A percentile compares a stretch with the other conserved stretches of the same genome.
Evolutionary conservation across 2,888 invertebrate genomes (phyloP).

Genomic region (Nemurella pictetii): DNA sequence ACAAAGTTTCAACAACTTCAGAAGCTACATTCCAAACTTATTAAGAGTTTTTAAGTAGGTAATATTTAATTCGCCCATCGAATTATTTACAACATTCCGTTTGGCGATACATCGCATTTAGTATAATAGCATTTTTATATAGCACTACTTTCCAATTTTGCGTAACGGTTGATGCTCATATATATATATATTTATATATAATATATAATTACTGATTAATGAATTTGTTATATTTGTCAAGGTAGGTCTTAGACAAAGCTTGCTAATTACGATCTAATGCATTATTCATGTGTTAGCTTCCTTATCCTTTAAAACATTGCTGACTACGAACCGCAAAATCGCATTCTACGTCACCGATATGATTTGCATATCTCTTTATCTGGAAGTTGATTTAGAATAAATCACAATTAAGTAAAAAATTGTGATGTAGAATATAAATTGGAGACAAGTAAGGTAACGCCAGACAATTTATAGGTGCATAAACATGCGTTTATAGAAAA

Average conservation of each 20-base stretch:
- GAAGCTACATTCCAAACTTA: neutral
- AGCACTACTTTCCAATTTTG: neutral
- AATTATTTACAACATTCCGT: neutral
- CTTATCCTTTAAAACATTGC: neutral
- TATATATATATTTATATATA: too few relatives aligned
- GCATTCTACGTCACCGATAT: neutral
- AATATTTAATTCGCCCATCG: neutral
- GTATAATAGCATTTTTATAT: neutral
- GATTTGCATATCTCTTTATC: neutral
- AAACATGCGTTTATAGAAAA: too few relatives aligned
- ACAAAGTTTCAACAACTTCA: neutral
- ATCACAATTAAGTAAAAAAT: neutral
- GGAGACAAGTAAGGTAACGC: neutral
- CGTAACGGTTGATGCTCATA: neutral
- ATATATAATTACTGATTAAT: neutral
- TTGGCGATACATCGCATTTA: neutral
- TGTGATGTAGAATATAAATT: neutral
- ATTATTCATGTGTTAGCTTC: neutral
- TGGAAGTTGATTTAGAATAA: neutral
- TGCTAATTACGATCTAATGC: neutral
- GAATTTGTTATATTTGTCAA: neutral
- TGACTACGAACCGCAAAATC: neutral
- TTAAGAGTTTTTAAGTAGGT: neutral
- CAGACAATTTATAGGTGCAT: too few relatives aligned
- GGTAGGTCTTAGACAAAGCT: neutral